phyloP scores from a whole-genome alignment of 1,140 invertebrate species.

The Heliconius himera region DNA sequence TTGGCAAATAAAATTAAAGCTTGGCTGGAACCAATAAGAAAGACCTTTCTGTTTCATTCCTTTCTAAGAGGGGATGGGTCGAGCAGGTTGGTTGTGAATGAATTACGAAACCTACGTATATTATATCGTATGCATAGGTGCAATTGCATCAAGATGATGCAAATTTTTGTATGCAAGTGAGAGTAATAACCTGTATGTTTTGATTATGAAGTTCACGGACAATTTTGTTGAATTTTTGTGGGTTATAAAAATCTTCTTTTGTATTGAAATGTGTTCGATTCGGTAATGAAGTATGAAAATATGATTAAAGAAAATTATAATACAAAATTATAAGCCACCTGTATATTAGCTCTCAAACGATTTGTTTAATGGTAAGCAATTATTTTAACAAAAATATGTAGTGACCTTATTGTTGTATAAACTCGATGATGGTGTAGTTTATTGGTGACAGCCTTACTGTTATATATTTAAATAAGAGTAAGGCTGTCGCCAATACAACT shows the following conservation, averaged over 20 bases:
- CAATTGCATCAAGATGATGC: conserved; percentile 31
- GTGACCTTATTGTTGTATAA: too few relatives aligned
- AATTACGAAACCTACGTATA: conserved; percentile 44
- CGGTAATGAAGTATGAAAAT: neutral
- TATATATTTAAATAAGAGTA: too few relatives aligned
- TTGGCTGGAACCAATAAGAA: conserved; percentile 32
- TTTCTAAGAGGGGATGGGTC: conserved; percentile 28
- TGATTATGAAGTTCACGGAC: conserved; percentile 30
- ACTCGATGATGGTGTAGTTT: too few relatives aligned
- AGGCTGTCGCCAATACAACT: too few relatives aligned
- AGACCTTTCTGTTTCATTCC: conserved; percentile 36
- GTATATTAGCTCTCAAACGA: too few relatives aligned
- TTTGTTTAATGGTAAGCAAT: too few relatives aligned
- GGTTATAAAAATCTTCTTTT: neutral
- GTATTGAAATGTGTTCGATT: neutral
- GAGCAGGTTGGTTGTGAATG: conserved; percentile 42
- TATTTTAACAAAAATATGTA: too few relatives aligned
- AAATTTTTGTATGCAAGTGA: conserved; percentile 32
- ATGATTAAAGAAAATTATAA: too few relatives aligned
- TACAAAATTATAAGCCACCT: too few relatives aligned
- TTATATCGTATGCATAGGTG: conserved; percentile 15
- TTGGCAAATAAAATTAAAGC: conserved; percentile 37
- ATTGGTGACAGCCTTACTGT: too few relatives aligned
- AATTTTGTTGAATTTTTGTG: conserved; percentile 1
- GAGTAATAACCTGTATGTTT: conserved; percentile 29